Percentiles rank a stretch among this genome's conserved stretches.
phyloP scores from a whole-genome alignment of 2,888 invertebrate species.

The Gibbula magus region DNA sequence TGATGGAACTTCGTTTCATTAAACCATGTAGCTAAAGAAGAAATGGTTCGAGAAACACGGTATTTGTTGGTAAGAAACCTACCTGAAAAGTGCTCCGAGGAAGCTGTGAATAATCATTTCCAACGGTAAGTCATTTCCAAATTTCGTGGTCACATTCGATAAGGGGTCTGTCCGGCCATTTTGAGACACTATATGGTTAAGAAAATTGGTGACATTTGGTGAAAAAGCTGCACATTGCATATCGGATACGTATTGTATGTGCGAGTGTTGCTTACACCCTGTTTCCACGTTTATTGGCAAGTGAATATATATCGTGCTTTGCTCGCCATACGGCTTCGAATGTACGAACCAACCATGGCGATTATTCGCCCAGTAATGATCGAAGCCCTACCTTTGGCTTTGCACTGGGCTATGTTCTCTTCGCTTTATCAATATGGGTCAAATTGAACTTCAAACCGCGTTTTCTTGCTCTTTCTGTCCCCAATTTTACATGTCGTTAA shows the following conservation, averaged over 20 bases:
- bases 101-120: conserved; percentile 97
- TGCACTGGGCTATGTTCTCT: not conserved
- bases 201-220: not conserved
- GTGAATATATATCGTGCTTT: not conserved
- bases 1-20: conserved; percentile 23
- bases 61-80: conserved; percentile 99
- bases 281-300: not conserved
- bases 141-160: not conserved
- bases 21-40: conserved; percentile 54
- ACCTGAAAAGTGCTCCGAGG: conserved; percentile 99
- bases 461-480: not conserved
- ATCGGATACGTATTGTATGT: not conserved
- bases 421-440: conserved; percentile 15
- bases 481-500: too few species aligned
- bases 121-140: conserved; percentile 85
- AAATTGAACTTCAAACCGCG: not conserved
- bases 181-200: not conserved
- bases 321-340: not conserved
- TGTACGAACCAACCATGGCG: not conserved
- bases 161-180: not conserved
- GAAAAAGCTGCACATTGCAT: not conserved
- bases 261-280: not conserved
- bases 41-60: conserved; percentile 99
- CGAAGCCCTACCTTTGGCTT: not conserved
- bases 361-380: not conserved